Evolutionary conservation across 1,140 invertebrate genomes (phyloP).

Genomic region (Choristoneura fumiferana): DNA sequence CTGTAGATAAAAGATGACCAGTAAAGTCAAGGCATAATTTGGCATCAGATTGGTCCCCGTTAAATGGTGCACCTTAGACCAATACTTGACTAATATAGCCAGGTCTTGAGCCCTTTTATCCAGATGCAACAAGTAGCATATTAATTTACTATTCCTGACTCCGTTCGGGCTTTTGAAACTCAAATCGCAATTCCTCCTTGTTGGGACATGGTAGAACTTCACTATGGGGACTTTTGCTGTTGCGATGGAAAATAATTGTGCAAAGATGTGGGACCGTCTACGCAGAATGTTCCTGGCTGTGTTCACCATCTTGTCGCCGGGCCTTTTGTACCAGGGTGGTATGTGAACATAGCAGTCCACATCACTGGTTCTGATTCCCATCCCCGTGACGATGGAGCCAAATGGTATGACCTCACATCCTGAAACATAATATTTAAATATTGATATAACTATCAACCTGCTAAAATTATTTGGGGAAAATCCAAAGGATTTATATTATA

Average conservation of each 20-base stretch:
- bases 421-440: conserved; percentile 36
- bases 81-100: conserved; percentile 83
- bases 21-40: conserved; percentile 80
- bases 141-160: conserved; percentile 80
- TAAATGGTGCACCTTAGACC: conserved; percentile 80
- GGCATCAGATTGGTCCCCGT: conserved; percentile 72
- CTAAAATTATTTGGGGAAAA: too few relatives aligned
- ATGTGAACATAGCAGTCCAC: conserved; percentile 81
- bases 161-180: conserved; percentile 81
- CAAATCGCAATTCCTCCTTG: conserved; percentile 81
- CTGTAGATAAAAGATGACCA: conserved; percentile 83
- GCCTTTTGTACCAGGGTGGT: conserved; percentile 23
- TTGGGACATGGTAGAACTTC: conserved; percentile 80
- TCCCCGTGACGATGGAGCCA: conserved; percentile 82
- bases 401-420: conserved; percentile 74
- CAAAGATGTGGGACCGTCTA: conserved; percentile 58
- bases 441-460: too few relatives aligned
- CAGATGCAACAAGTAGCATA: conserved; percentile 77
- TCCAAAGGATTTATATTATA: too few relatives aligned
- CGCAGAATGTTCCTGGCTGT: conserved; percentile 64
- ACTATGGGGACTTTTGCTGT: conserved; percentile 84
- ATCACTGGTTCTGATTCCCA: conserved; percentile 83
- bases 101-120: conserved; percentile 77
- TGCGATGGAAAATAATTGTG: conserved; percentile 78
- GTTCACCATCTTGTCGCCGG: conserved; percentile 32